Evolutionary conservation across 1,140 invertebrate genomes (phyloP).

Genomic region (Cydia splendana): DNA sequence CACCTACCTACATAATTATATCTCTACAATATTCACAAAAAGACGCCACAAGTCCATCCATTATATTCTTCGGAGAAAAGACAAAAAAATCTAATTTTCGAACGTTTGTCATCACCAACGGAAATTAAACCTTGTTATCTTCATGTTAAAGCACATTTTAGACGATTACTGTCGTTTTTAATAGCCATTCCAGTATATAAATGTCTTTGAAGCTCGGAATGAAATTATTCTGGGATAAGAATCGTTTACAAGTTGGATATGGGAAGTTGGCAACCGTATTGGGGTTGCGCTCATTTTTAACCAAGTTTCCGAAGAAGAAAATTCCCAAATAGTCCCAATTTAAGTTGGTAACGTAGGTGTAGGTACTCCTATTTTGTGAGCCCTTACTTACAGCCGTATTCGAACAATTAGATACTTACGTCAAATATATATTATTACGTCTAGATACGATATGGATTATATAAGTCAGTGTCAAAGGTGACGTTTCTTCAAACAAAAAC

Average conservation of each 20-base stretch:
- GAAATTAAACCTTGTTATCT: constrained; percentile 28
- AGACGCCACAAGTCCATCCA: background rate
- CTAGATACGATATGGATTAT: no score
- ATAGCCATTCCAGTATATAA: background rate
- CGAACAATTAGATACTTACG: no score
- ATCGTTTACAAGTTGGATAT: background rate
- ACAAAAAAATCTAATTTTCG: constrained; percentile 28
- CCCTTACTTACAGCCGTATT: no score
- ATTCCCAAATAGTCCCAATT: no score
- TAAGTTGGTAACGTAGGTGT: no score
- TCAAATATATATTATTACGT: no score
- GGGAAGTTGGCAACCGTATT: background rate
- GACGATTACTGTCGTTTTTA: constrained; percentile 1
- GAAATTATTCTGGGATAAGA: constrained; percentile 13
- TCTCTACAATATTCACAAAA: background rate
- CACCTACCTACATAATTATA: background rate
- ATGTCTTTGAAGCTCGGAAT: constrained; percentile 12
- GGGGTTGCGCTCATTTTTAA: background rate
- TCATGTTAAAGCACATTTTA: background rate
- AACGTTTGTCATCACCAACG: constrained; percentile 3
- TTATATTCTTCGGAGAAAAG: background rate
- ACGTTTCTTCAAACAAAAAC: no score
- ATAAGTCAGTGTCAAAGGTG: no score
- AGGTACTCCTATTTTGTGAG: no score
- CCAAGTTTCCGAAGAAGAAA: background rate